Conservation (phyloP, 2,113 vertebrate species). For the Fukomys damarensis region DNA sequence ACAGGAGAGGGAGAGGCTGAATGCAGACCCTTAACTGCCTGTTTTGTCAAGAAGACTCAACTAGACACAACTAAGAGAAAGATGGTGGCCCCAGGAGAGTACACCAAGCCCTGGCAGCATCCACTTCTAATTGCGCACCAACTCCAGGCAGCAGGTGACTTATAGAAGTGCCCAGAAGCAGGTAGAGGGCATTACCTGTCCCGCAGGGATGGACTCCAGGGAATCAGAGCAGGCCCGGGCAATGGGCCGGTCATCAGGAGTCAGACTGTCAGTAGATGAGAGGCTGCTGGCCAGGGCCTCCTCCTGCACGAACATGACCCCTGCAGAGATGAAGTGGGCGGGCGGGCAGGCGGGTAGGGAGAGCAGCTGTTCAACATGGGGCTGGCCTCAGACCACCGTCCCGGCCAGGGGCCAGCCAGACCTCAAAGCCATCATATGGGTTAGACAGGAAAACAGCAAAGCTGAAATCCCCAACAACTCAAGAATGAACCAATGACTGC, state of each 20-base stretch:
- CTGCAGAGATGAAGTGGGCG: constrained; percentile 68
- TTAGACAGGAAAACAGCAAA: constrained; percentile 20
- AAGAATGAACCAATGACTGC: neutral
- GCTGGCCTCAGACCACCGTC: neutral
- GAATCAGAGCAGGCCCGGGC: constrained; percentile 87
- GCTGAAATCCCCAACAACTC: neutral
- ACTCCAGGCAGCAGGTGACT: neutral
- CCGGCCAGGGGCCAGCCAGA: neutral
- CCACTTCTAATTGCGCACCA: neutral
- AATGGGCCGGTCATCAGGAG: constrained; percentile 89
- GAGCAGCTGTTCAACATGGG: constrained; percentile 65
- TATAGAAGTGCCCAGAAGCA: neutral
- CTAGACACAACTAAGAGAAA: neutral
- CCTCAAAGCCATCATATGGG: neutral
- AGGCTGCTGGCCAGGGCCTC: constrained; percentile 88
- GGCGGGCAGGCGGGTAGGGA: constrained; percentile 61
- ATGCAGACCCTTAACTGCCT: neutral
- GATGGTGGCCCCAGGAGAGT: neutral
- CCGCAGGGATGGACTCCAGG: constrained; percentile 83
- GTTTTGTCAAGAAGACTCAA: neutral
- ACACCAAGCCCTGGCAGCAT: neutral
- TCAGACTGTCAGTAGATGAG: constrained; percentile 85
- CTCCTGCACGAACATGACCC: constrained; percentile 84
- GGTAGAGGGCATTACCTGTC: constrained; percentile 82
- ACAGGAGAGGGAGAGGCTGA: neutral